These are phyloP conservation scores for Neosalanx taihuensis DNA, from an alignment of 2,797 vertebrate genomes.

Conservation along the genomic window DNA sequence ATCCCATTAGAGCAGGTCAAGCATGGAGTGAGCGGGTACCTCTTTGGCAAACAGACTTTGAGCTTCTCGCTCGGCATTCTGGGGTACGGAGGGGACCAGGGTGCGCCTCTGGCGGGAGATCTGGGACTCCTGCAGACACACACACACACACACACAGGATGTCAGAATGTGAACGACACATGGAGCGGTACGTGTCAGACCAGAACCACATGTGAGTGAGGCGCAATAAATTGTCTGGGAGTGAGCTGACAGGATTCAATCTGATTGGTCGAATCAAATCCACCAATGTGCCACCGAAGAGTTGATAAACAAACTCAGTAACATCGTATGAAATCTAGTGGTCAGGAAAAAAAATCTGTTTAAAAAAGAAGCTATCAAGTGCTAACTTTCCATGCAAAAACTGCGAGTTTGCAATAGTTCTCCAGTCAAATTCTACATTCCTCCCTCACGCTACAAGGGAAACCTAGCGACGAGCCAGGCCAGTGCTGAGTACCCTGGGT, in stretches of 20 bases:
- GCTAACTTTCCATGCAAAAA: no score
- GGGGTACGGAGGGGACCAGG: conserved; percentile 84
- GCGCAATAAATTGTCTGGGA: conserved; percentile 15
- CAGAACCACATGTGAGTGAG: conserved; percentile 50
- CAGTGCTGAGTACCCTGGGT: not conserved
- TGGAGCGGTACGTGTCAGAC: not conserved
- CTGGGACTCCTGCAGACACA: conserved; percentile 77
- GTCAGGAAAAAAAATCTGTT: no score
- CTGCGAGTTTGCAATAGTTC: not conserved
- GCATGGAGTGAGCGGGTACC: conserved; percentile 66
- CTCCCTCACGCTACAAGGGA: no score
- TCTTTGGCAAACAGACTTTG: conserved; percentile 93
- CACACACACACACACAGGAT: not conserved
- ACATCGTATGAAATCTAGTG: no score
- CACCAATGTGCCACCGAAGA: conserved; percentile 13
- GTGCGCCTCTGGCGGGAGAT: conserved; percentile 86
- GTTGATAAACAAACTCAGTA: not conserved
- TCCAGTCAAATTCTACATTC: not conserved
- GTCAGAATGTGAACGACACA: not conserved
- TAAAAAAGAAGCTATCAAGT: no score
- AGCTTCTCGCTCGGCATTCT: conserved; percentile 88
- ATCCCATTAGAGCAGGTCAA: no score
- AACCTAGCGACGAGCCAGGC: no score
- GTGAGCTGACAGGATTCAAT: conserved; percentile 17
- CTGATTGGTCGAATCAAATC: conserved; percentile 10